Evolutionary conservation across 2,888 invertebrate species (phyloP).

Genomic region (Petrolisthes cinctipes): DNA sequence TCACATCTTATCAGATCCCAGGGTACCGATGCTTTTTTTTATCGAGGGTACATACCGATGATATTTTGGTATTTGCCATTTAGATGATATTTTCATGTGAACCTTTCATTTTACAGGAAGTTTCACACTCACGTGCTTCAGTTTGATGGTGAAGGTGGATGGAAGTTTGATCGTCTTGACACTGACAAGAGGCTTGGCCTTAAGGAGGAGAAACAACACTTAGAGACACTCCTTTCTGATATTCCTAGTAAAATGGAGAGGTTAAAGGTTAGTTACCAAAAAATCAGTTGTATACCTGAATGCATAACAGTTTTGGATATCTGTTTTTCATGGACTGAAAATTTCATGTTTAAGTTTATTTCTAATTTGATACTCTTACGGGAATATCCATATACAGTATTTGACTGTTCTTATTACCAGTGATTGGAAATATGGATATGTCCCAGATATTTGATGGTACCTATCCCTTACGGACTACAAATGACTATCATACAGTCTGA

Average conservation of each 20-base stretch:
- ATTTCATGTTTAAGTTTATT: slow-evolving; percentile 5
- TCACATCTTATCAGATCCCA: no score
- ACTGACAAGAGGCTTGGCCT: slow-evolving; percentile 67
- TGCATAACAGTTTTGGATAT: background rate
- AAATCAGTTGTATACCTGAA: background rate
- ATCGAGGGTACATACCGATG: no score
- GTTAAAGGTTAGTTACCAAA: slow-evolving; percentile 47
- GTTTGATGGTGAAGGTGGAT: slow-evolving; percentile 95
- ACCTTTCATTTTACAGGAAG: slow-evolving; percentile 77
- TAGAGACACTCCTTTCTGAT: slow-evolving; percentile 52
- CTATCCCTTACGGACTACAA: no score
- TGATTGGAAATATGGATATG: no score
- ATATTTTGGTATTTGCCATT: no score
- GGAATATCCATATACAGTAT: background rate
- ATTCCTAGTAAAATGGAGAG: slow-evolving; percentile 60
- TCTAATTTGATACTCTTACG: background rate
- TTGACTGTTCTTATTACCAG: no score
- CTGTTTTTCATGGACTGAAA: background rate
- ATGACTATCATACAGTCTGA: no score
- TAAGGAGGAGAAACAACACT: slow-evolving; percentile 57
- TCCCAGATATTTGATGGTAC: no score
- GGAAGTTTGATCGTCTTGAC: slow-evolving; percentile 81
- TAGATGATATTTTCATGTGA: no score
- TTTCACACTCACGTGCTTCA: slow-evolving; percentile 95
- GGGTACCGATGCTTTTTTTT: no score